Evolutionary conservation across 1,140 invertebrate species (phyloP), one percentile per base, ranked within the genome.

Genomic region (Zelostemma sp.): DNA sequence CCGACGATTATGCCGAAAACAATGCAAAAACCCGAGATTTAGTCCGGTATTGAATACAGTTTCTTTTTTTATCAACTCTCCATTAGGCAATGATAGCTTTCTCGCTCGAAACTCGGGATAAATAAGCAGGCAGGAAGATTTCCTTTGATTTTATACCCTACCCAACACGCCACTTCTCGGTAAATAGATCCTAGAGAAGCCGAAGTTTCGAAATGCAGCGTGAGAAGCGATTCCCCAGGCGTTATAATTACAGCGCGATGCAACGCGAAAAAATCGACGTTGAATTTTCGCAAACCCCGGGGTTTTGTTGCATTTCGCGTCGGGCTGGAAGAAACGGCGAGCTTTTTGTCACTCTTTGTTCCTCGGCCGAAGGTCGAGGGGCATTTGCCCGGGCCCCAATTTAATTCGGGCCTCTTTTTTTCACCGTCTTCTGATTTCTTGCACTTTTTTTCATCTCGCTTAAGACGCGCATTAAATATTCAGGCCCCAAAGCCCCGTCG

Each of bases 301-400:
- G n/a, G n/a, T n/a, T n/a, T n/a, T n/a, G n/a, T n/a, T n/a, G n/a
- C n/a, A n/a, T n/a, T n/a, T n/a, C n/a, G n/a, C n/a, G n/a, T n/a
- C n/a, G n/a, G n/a, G n/a, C n/a, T n/a, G n/a, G n/a, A n/a, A n/a
- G n/a, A n/a, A n/a, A n/a, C n/a, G n/a, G n/a, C n/a, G n/a, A n/a
- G n/a, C n/a, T 35, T 35, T 35, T 35, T 35, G 33, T 35, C 33
- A 35, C 33, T 35, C 33, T 35, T 35, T 35, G 33, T 35, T 35
- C 33, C 25, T 8, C 25, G 25, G 8, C 25, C 25, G 3, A 4
- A 8, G 25, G 25, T 8, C 25, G 8, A 28, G 25, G 25, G 25
- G 25, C 25, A 28, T 35, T 35, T 9, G 5, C 33, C n/a, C 33
- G 33, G 33, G 11, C 33, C 33, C 33, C 5, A 6, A 5, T 35